These are phyloP conservation scores for Saguinus midas DNA, from an alignment of 2,113 vertebrate genomes.

Conservation along the genomic window DNA sequence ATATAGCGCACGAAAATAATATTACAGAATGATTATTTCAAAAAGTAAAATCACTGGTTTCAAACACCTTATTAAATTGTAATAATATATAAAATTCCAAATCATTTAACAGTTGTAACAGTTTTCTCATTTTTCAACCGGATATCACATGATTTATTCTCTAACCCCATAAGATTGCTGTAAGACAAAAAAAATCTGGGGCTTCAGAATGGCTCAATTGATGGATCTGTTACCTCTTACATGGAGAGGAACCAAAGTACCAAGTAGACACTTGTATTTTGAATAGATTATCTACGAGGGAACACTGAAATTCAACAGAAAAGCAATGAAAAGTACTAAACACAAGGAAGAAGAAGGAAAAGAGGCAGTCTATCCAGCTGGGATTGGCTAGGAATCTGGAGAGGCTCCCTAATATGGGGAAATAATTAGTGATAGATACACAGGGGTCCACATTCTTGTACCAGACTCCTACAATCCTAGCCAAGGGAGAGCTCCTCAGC, in stretches of 20 bases:
- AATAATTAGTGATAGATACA: not conserved
- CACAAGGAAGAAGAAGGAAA: not conserved
- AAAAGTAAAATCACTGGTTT: constrained; percentile 20
- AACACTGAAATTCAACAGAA: not conserved
- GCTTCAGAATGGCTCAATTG: not conserved
- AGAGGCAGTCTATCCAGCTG: not conserved
- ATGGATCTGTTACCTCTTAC: not conserved
- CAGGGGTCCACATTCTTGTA: not conserved
- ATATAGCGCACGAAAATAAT: not conserved
- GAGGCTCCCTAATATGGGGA: not conserved
- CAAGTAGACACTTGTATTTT: not conserved
- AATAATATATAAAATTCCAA: not conserved
- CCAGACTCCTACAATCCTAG: not conserved
- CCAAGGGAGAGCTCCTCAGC: not conserved
- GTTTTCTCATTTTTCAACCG: not conserved
- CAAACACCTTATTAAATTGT: not conserved
- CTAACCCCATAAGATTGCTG: not conserved
- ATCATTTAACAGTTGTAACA: not conserved
- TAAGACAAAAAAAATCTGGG: not conserved
- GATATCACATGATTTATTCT: not conserved
- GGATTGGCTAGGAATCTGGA: not conserved
- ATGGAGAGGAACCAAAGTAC: not conserved
- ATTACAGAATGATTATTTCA: not conserved
- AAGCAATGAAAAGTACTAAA: not conserved
- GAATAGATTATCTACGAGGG: not conserved